These are phyloP conservation scores for Dasysyrphus albostriatus DNA, from an alignment of 2,888 invertebrate genomes.

Conservation along the genomic window DNA sequence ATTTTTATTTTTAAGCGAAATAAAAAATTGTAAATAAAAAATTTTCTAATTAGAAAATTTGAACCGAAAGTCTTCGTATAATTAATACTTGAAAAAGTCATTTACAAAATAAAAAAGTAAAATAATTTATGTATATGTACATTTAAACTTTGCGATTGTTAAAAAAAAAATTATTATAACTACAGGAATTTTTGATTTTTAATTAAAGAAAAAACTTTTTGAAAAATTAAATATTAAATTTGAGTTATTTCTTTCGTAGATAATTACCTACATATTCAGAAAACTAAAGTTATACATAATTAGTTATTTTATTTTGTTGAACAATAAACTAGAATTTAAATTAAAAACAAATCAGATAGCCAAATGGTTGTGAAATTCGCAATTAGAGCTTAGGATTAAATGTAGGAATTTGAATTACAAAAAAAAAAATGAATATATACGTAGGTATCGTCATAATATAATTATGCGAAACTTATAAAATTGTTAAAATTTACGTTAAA, in stretches of 20 bases:
- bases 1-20: constrained; percentile 30
- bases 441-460: constrained; percentile 40
- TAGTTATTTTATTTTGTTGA: constrained; percentile 27
- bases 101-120: constrained; percentile 49
- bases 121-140: constrained; percentile 31
- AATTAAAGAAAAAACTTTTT: constrained; percentile 21
- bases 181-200: constrained; percentile 68
- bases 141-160: constrained; percentile 48
- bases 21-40: constrained; percentile 48
- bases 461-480: constrained; percentile 45
- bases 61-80: constrained; percentile 70
- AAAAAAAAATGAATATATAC: constrained; percentile 38
- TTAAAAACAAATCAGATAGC: constrained; percentile 73
- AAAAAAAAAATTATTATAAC: constrained; percentile 55
- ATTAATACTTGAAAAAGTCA: constrained; percentile 33
- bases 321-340: constrained; percentile 27
- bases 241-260: constrained; percentile 27
- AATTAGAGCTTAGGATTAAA: constrained; percentile 79
- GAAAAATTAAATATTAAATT: constrained; percentile 21
- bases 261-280: not conserved
- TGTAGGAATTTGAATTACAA: constrained; percentile 48
- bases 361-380: constrained; percentile 80
- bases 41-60: constrained; percentile 54
- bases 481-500: not conserved
- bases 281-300: not conserved